A percentile compares a stretch with the other conserved stretches of the same genome.
Conservation (phyloP, 2,113 vertebrate genomes). For the Epinephelus fuscoguttatus region DNA sequence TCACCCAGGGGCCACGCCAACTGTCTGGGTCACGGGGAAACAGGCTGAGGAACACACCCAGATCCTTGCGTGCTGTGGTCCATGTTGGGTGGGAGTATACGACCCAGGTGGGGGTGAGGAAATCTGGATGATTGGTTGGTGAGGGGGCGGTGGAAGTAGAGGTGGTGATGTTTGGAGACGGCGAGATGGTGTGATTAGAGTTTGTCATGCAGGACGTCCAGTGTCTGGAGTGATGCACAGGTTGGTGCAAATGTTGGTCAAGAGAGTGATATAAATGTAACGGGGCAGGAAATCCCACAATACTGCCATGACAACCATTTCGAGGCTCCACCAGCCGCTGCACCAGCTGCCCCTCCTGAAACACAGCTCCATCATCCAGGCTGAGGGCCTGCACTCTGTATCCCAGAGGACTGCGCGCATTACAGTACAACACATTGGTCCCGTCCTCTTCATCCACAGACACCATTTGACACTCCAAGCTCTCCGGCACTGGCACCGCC, state of each 20-base stretch:
- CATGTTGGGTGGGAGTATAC: slow-evolving; percentile 92
- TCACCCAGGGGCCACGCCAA: slow-evolving; percentile 94
- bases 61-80: slow-evolving; percentile 85
- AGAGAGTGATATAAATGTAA: slow-evolving; percentile 36
- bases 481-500: slow-evolving; percentile 89
- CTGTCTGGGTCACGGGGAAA: slow-evolving; percentile 90
- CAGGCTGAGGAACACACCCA: slow-evolving; percentile 91
- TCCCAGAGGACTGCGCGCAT: slow-evolving; percentile 91
- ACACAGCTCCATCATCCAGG: slow-evolving; percentile 86
- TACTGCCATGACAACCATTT: slow-evolving; percentile 93
- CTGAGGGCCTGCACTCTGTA: slow-evolving; percentile 94
- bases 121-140: slow-evolving; percentile 45
- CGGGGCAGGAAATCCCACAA: slow-evolving; percentile 91
- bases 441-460: slow-evolving; percentile 89
- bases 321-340: slow-evolving; percentile 88
- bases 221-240: slow-evolving; percentile 28
- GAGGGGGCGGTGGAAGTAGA: not conserved
- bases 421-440: slow-evolving; percentile 90
- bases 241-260: not conserved
- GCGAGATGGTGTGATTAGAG: not conserved
- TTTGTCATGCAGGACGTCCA: slow-evolving; percentile 39
- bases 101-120: slow-evolving; percentile 90
- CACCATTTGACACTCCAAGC: slow-evolving; percentile 94
- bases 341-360: slow-evolving; percentile 90
- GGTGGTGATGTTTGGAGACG: not conserved